phyloP scores from a whole-genome alignment of 2,797 vertebrate genomes.

The Peromyscus eremicus region DNA sequence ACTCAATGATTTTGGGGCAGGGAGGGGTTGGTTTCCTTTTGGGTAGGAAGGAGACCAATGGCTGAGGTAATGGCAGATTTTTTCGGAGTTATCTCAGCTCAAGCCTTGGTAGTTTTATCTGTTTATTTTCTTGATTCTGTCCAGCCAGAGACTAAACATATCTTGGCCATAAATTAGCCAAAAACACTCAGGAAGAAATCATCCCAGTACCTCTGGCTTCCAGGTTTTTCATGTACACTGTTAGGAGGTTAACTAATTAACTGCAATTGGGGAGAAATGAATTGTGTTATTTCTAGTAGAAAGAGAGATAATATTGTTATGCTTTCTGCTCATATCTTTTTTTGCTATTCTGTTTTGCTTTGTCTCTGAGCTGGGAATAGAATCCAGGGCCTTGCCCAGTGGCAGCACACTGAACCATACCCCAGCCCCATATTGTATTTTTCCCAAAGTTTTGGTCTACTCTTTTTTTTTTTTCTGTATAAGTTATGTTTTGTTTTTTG shows the following conservation, averaged over 20 bases:
- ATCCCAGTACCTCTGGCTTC: conserved; percentile 61
- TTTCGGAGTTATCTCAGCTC: conserved; percentile 70
- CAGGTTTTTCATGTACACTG: conserved; percentile 2
- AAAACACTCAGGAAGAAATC: conserved; percentile 59
- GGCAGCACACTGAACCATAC: neutral
- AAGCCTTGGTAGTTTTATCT: conserved; percentile 69
- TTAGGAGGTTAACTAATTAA: conserved; percentile 60
- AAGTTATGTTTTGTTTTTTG: conserved; percentile 43
- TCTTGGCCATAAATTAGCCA: conserved; percentile 78
- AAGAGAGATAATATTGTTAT: conserved; percentile 44
- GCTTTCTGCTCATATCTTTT: conserved; percentile 2
- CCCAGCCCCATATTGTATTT: neutral
- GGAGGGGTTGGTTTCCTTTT: neutral
- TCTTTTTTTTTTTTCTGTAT: conserved; percentile 12
- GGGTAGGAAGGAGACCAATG: conserved; percentile 53
- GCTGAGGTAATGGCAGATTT: conserved; percentile 43
- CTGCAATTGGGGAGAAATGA: conserved; percentile 38
- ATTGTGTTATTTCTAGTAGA: conserved; percentile 64
- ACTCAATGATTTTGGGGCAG: conserved; percentile 25
- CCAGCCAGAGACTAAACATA: conserved; percentile 51
- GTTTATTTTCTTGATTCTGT: conserved; percentile 67
- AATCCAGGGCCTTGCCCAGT: neutral
- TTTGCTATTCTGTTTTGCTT: neutral
- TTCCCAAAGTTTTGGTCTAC: conserved; percentile 3
- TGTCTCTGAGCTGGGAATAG: neutral